Base-by-base conservation (phyloP, 2,797 vertebrate species). In the Phrynocephalus forsythii region DNA sequence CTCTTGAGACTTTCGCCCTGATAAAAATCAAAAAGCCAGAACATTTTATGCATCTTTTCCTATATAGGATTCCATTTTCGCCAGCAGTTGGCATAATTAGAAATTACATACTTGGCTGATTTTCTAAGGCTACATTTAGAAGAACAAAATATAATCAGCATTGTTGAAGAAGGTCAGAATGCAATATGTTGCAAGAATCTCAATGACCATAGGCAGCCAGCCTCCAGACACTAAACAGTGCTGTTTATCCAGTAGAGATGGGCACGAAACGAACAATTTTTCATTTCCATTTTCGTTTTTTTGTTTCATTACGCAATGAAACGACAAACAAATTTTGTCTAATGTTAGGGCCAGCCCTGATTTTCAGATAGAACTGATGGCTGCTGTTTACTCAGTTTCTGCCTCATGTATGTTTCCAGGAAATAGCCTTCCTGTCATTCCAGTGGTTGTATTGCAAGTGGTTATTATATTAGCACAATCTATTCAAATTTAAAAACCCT, bases 21-120 rank as follows among this genome's bases (percentile, higher is more conserved):
- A 56, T 33, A 73, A 63, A 30, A 82, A 77, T 71, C 68, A 82
- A 82, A 84, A 77, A 88, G 68, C 24, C 79, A 33, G 71, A 56
- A 56, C 30, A 9, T 13, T 84, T 88, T 73, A n/a, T 0, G 10
- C 6, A 11, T 77, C 79, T 82, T 68, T 84, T 44, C 60, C 73
- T 26, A 26, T 10, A 67, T 52, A 48, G 63, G 73, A 76, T 87
- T 80, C 78, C 48, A 33, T 87, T 88, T 79, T 63, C 52, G 38
- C 66, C 30, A 38, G 83, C 85, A 80, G 78, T 3, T 77, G 77
- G 2, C 86, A 77, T 83, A 85, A 88, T 92, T 75, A 84, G 78
- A 84, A 93, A 92, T 89, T 6, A 79, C 66, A 86, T 68, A 91
- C 87, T 84, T 81, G 44, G 77, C 86, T 89, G 78, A 83, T 87